Percentiles rank a stretch among this genome's conserved stretches.
Conservation (phyloP, 92 coral and sea anemone genomes). For the Zoanthus sansibaricus region DNA sequence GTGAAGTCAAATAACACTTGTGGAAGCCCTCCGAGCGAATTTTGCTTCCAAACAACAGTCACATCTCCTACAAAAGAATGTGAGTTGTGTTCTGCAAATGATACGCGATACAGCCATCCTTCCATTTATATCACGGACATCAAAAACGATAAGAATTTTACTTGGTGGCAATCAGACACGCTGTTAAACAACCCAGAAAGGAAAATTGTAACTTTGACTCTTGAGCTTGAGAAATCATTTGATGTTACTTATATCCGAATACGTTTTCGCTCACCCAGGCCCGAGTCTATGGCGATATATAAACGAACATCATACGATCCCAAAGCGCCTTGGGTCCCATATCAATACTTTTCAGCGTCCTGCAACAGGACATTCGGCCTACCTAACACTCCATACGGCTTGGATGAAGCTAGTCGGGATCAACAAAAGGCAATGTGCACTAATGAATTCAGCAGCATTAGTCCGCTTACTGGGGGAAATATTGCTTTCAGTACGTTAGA, state of each 20-base stretch:
- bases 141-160: slow-evolving; percentile 88
- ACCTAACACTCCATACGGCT: slow-evolving; percentile 42
- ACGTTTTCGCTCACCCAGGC: slow-evolving; percentile 95
- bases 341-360: slow-evolving; percentile 88
- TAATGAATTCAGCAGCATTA: slow-evolving; percentile 80
- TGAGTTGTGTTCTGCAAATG: slow-evolving; percentile 73
- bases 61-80: slow-evolving; percentile 86
- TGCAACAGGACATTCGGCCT: slow-evolving; percentile 79
- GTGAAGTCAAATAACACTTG: slow-evolving; percentile 94
- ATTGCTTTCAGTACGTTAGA: slow-evolving; percentile 91
- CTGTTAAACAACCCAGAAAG: slow-evolving; percentile 65
- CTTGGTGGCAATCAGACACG: slow-evolving; percentile 99
- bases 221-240: slow-evolving; percentile 94
- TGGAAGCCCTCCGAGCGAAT: slow-evolving; percentile 83
- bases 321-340: slow-evolving; percentile 87
- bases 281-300: slow-evolving; percentile 97
- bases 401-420: slow-evolving; percentile 63
- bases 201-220: slow-evolving; percentile 76
- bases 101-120: slow-evolving; percentile 64
- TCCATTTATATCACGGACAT: slow-evolving; percentile 89
- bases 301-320: slow-evolving; percentile 79
- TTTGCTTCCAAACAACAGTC: slow-evolving; percentile 92
- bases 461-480: slow-evolving; percentile 93
- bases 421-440: slow-evolving; percentile 92
- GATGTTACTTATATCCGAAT: slow-evolving; percentile 95